Conservation (phyloP, 2,797 vertebrate species). For the Nothura maculosa region DNA sequence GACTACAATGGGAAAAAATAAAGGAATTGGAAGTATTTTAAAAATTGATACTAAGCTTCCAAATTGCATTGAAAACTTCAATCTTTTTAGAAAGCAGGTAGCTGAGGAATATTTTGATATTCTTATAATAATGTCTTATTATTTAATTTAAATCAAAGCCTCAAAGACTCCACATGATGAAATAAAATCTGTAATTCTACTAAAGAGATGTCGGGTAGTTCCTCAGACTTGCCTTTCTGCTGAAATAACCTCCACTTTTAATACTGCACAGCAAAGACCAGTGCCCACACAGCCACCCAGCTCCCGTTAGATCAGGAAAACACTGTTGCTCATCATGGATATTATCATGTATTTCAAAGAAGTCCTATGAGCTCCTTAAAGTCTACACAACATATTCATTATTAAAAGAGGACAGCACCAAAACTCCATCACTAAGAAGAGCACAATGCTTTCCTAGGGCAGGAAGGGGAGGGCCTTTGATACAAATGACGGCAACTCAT, state of each 20-base stretch:
- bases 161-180: background rate
- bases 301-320: background rate
- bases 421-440: background rate
- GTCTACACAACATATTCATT: background rate
- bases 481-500: background rate
- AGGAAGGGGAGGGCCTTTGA: background rate
- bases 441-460: background rate
- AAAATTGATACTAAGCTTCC: background rate
- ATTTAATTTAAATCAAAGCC: background rate
- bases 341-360: background rate
- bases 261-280: background rate
- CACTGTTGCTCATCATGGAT: accelerated
- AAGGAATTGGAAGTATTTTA: background rate
- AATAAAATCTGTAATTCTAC: background rate
- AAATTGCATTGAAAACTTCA: background rate
- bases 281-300: background rate
- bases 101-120: background rate
- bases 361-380: background rate
- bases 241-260: background rate
- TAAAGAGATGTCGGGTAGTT: background rate
- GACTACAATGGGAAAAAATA: background rate
- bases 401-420: background rate
- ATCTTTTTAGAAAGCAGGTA: background rate
- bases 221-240: background rate
- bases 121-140: background rate